Evolutionary conservation across 2,888 invertebrate genomes (phyloP).

Genomic region (Acronicta alni): DNA sequence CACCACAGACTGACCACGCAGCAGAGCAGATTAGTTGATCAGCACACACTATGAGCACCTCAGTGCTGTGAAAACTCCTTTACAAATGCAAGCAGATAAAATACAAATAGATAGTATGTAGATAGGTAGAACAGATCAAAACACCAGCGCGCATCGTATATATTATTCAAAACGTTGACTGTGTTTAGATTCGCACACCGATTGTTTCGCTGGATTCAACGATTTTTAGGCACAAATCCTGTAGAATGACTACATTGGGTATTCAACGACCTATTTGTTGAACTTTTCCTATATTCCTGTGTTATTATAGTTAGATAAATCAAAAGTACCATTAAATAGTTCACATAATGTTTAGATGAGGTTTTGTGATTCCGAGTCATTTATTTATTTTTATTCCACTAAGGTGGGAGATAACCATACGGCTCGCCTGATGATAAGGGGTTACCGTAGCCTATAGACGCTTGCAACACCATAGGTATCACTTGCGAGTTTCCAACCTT

Average conservation of each 20-base stretch:
- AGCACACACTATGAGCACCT: no score
- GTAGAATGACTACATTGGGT: conserved; percentile 31
- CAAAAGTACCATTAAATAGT: no score
- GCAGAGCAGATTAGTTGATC: no score
- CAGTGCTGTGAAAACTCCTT: conserved; percentile 3
- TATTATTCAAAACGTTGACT: conserved; percentile 55
- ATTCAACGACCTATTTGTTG: conserved; percentile 15
- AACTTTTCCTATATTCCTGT: background rate
- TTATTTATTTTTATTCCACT: no score
- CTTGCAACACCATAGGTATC: no score
- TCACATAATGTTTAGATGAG: no score
- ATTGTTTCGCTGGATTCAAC: conserved; percentile 42
- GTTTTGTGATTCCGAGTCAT: no score
- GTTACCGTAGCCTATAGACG: no score
- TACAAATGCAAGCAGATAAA: conserved; percentile 8
- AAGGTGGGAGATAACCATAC: no score
- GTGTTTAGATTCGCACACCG: conserved; percentile 44
- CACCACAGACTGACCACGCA: no score
- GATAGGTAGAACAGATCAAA: conserved; percentile 32
- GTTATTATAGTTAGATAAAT: background rate
- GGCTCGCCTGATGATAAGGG: no score
- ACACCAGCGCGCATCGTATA: conserved; percentile 31
- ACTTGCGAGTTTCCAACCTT: no score
- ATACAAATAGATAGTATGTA: background rate
- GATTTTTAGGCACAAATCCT: conserved; percentile 31